Conservation (phyloP, 2,797 vertebrate genomes). For the Naso thynnoides region DNA sequence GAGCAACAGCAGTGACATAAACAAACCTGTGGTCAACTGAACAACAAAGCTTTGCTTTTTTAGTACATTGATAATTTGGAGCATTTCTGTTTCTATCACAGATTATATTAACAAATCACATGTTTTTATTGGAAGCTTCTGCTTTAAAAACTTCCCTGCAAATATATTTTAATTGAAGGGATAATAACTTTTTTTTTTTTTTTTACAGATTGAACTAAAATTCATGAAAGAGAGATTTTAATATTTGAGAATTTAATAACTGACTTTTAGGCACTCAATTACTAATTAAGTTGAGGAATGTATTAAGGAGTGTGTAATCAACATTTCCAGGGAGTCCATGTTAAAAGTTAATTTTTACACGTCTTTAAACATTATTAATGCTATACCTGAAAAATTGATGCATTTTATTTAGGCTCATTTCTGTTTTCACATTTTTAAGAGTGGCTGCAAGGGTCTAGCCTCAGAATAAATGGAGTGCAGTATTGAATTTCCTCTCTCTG, state of each 20-base stretch:
- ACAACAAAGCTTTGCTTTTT: neutral
- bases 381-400: slow-evolving; percentile 20
- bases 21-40: neutral
- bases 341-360: slow-evolving; percentile 33
- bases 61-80: neutral
- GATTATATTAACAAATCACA: neutral
- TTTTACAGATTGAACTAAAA: neutral
- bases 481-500: neutral
- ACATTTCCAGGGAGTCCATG: slow-evolving; percentile 23
- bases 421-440: slow-evolving; percentile 21
- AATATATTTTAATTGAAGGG: slow-evolving; percentile 8
- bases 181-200: neutral
- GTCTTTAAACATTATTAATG: slow-evolving; percentile 18
- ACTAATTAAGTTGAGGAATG: slow-evolving; percentile 13
- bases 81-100: neutral
- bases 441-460: slow-evolving; percentile 8
- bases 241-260: slow-evolving; percentile 15
- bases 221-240: slow-evolving; percentile 6
- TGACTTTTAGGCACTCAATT: slow-evolving; percentile 11
- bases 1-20: neutral
- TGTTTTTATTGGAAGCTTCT: neutral
- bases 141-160: neutral
- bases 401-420: slow-evolving; percentile 30
- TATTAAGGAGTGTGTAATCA: slow-evolving; percentile 22
- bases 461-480: neutral